phyloP scores from a whole-genome alignment of 23 tunicate genomes.

The Diplosoma virens region DNA sequence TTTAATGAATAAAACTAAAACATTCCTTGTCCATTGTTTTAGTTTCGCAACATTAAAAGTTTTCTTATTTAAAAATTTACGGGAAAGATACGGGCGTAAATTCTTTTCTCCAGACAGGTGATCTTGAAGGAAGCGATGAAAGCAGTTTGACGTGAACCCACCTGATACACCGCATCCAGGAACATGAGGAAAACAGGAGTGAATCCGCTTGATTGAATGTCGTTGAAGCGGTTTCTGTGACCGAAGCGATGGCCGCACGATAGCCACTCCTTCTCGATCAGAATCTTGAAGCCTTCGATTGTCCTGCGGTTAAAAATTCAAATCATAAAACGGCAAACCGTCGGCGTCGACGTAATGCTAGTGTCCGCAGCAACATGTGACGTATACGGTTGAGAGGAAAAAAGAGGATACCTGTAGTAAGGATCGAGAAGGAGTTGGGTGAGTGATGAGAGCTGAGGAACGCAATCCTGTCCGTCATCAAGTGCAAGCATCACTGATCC shows the following conservation, averaged over 20 bases:
- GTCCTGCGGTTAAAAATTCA: no score
- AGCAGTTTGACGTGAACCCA: background rate
- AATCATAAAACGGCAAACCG: no score
- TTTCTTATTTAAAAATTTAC: no score
- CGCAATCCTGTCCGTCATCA: constrained; percentile 77
- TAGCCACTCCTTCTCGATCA: constrained; percentile 89
- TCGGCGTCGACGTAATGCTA: no score
- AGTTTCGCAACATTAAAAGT: no score
- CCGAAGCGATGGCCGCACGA: constrained; percentile 96
- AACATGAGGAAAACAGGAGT: constrained; percentile 86
- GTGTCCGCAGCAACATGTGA: no score
- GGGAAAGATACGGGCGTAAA: no score
- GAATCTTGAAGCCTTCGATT: constrained; percentile 66
- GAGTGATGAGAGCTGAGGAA: constrained; percentile 65
- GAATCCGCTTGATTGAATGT: constrained; percentile 78
- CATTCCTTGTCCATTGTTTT: no score
- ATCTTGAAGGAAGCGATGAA: no score
- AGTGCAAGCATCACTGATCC: constrained; percentile 77
- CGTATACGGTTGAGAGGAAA: no score
- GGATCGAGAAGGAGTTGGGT: constrained; percentile 80
- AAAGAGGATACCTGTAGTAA: constrained; percentile 86
- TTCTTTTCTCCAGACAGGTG: no score
- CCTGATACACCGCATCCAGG: constrained; percentile 93
- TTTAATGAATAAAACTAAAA: no score
- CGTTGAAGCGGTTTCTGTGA: constrained; percentile 86